phyloP scores from a whole-genome alignment of 2,113 vertebrate species.

The Cathartes aura region DNA sequence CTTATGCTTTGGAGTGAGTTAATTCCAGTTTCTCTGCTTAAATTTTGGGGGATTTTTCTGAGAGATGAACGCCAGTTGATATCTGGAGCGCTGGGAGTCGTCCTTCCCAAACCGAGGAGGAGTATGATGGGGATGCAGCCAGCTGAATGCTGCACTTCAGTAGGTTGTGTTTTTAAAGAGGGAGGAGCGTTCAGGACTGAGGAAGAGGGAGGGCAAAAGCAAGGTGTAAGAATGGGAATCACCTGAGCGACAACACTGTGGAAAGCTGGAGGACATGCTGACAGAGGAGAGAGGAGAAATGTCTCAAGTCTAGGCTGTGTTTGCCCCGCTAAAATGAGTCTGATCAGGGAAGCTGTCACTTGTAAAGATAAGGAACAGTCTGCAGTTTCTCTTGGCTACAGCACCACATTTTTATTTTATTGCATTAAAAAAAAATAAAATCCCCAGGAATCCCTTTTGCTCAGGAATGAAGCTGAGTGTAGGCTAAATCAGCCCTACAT shows the following conservation, averaged over 20 bases:
- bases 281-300: not conserved
- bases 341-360: not conserved
- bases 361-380: not conserved
- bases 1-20: not conserved
- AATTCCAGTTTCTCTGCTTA: not conserved
- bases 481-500: not conserved
- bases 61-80: not conserved
- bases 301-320: not conserved
- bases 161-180: not conserved
- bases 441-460: not conserved
- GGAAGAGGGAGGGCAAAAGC: not conserved
- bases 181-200: fast-evolving
- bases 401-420: not conserved
- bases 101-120: not conserved
- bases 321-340: not conserved
- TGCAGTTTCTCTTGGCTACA: not conserved
- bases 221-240: not conserved
- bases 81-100: fast-evolving
- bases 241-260: fast-evolving
- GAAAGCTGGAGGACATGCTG: not conserved
- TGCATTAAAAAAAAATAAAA: not conserved
- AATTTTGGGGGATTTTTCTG: not conserved
- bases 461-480: not conserved
- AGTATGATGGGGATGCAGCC: not conserved
- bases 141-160: not conserved